phyloP scores from a whole-genome alignment of 2,797 vertebrate genomes.

The Siniperca obscura region DNA sequence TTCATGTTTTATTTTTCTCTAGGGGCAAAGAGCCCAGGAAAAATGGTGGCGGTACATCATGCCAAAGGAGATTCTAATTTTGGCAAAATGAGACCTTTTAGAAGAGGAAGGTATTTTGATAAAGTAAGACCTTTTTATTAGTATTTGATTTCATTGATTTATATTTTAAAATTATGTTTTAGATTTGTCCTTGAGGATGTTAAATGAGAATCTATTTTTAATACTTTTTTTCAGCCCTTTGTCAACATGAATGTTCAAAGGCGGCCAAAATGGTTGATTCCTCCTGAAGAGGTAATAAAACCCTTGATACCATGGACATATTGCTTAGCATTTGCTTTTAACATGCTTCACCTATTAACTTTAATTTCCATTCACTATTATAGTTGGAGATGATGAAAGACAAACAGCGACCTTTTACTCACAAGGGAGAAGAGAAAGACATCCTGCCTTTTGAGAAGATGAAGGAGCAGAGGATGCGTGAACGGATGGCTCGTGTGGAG shows the following conservation, averaged over 20 bases:
- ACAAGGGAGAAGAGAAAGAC: conserved; percentile 88
- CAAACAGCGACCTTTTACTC: conserved; percentile 86
- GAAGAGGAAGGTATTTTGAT: conserved; percentile 90
- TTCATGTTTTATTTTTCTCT: background rate
- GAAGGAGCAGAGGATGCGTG: conserved; percentile 94
- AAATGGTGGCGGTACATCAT: conserved; percentile 87
- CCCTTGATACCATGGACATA: background rate
- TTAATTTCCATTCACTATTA: background rate
- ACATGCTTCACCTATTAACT: background rate
- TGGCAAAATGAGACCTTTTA: conserved; percentile 87
- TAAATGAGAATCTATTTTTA: background rate
- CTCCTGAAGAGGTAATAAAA: conserved; percentile 83
- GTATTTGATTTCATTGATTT: background rate
- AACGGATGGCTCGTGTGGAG: conserved; percentile 92
- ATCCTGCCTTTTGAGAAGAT: conserved; percentile 98
- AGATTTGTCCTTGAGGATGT: background rate
- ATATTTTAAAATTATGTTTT: background rate
- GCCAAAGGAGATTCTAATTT: conserved; percentile 87
- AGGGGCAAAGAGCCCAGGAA: conserved; percentile 93
- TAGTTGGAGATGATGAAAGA: conserved; percentile 90
- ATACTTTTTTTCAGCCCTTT: conserved; percentile 71
- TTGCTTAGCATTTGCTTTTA: background rate
- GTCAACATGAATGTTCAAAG: conserved; percentile 79
- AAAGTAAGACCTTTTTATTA: conserved; percentile 85
- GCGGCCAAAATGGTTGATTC: conserved; percentile 83